These are phyloP conservation scores for Thaleichthys pacificus DNA, from an alignment of 2,797 vertebrate genomes.

Conservation along the genomic window DNA sequence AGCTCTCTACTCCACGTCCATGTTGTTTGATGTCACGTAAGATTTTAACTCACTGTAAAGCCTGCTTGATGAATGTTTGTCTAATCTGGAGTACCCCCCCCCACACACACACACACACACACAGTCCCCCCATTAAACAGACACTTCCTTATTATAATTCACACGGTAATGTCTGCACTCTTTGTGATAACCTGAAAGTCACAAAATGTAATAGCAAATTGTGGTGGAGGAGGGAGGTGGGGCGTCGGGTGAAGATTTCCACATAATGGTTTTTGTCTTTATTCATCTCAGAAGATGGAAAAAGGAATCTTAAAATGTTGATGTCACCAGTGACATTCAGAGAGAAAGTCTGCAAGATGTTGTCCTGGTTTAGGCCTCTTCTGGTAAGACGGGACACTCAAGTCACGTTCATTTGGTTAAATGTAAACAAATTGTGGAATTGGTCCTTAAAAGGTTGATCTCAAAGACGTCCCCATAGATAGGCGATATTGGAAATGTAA, in stretches of 20 bases:
- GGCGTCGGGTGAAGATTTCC: constrained; percentile 54
- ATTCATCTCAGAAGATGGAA: constrained; percentile 57
- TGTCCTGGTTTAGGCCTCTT: neutral
- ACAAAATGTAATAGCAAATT: constrained; percentile 13
- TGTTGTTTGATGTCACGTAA: constrained; percentile 32
- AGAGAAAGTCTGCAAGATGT: constrained; percentile 16
- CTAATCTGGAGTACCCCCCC: too few relatives aligned
- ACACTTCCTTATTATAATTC: constrained; percentile 49
- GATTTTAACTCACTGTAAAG: neutral
- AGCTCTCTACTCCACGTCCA: constrained; percentile 17
- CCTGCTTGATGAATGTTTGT: constrained; percentile 19
- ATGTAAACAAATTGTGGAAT: too few relatives aligned
- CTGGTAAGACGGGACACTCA: neutral
- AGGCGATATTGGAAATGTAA: too few relatives aligned
- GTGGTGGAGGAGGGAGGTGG: constrained; percentile 21
- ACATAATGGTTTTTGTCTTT: constrained; percentile 40
- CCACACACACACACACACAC: constrained; percentile 34
- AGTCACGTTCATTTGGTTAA: neutral
- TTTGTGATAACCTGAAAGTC: constrained; percentile 55
- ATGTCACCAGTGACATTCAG: constrained; percentile 58
- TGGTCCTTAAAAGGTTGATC: too few relatives aligned
- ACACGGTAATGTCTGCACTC: constrained; percentile 48
- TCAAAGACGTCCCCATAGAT: too few relatives aligned
- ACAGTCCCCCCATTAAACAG: constrained; percentile 24
- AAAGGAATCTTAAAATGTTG: constrained; percentile 55